These are phyloP conservation scores for Hylaea fasciaria DNA, from an alignment of 2,888 invertebrate genomes.

Conservation along the genomic window DNA sequence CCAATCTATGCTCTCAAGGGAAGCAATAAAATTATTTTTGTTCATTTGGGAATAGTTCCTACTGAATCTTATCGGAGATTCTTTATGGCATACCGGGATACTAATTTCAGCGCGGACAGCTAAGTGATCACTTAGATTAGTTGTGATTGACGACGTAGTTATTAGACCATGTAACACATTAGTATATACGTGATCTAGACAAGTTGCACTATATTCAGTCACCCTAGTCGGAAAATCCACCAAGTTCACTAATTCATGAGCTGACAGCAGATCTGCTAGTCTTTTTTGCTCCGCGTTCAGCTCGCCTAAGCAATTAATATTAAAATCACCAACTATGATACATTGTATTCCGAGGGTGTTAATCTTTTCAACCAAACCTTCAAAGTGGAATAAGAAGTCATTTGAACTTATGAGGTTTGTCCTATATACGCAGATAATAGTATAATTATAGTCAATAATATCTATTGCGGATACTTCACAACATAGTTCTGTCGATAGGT, in stretches of 20 bases:
- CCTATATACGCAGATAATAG: slow-evolving; percentile 21
- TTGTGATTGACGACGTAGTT: not conserved
- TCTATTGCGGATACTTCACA: slow-evolving; percentile 25
- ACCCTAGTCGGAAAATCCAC: slow-evolving; percentile 16
- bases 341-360: slow-evolving; percentile 3
- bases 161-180: not conserved
- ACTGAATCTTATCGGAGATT: no score
- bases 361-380: slow-evolving; percentile 22
- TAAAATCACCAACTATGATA: no score
- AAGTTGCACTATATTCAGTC: not conserved
- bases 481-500: slow-evolving; percentile 1
- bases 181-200: slow-evolving; percentile 5
- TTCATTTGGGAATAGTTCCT: no score
- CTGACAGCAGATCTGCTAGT: slow-evolving; percentile 16
- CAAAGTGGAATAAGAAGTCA: slow-evolving; percentile 7
- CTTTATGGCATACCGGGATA: no score
- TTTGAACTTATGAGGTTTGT: slow-evolving; percentile 10
- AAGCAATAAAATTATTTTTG: no score
- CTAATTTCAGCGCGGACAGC: not conserved
- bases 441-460: slow-evolving; percentile 13
- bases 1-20: no score
- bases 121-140: slow-evolving; percentile 1
- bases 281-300: slow-evolving; percentile 2
- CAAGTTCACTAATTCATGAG: slow-evolving; percentile 6
- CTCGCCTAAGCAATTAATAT: slow-evolving; percentile 5